Percentiles rank a stretch among this genome's conserved stretches.
phyloP scores from a whole-genome alignment of 2,113 vertebrate genomes.

The Crotalus helleri region DNA sequence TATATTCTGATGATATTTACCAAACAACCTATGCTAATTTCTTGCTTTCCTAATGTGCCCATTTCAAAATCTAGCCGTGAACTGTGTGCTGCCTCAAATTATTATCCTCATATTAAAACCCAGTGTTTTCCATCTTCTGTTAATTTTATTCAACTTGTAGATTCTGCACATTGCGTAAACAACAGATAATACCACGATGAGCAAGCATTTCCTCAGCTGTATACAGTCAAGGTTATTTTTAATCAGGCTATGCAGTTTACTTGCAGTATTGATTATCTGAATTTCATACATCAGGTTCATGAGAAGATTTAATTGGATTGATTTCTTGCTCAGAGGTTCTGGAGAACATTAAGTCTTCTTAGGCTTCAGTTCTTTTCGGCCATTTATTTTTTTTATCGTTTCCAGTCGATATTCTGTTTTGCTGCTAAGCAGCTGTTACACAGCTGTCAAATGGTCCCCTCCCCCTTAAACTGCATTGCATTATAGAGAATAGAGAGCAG shows the following conservation, averaged over 20 bases:
- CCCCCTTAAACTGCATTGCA: neutral
- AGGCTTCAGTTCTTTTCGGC: neutral
- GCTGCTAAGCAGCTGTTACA: neutral
- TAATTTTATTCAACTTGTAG: neutral
- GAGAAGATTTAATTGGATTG: constrained; percentile 5
- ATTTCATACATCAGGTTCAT: neutral
- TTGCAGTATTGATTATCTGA: constrained; percentile 14
- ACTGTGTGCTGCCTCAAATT: neutral
- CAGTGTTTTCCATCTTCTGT: neutral
- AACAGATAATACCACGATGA: neutral
- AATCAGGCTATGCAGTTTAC: neutral
- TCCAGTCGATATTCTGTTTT: neutral
- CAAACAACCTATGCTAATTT: neutral
- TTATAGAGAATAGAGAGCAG: neutral
- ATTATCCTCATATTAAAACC: neutral
- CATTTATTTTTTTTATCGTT: neutral
- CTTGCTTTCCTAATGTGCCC: neutral
- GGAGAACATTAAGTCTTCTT: neutral
- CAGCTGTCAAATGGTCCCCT: neutral
- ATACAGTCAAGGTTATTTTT: neutral
- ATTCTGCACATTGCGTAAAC: constrained; percentile 11
- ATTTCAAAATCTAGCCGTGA: neutral
- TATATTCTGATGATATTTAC: neutral
- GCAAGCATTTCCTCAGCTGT: constrained; percentile 18
- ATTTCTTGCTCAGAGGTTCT: neutral